These are phyloP conservation scores for Noturus placidus DNA, from an alignment of 2,113 vertebrate species.

Conservation along the genomic window DNA sequence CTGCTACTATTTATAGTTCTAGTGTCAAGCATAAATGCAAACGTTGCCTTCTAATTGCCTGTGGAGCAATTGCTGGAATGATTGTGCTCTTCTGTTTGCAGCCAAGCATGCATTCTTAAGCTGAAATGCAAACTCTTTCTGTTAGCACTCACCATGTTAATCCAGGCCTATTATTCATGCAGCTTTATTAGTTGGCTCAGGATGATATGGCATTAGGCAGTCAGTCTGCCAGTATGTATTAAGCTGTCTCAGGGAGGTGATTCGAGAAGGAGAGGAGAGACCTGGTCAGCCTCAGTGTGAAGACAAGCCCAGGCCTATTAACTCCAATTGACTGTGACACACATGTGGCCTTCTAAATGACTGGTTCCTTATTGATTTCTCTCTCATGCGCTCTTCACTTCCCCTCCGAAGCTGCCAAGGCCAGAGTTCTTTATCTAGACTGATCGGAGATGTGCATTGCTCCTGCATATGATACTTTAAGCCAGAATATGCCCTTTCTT, in stretches of 20 bases:
- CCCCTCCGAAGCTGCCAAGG: constrained; percentile 84
- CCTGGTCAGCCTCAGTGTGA: constrained; percentile 78
- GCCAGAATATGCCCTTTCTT: constrained; percentile 4
- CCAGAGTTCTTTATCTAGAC: constrained; percentile 98
- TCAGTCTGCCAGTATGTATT: constrained; percentile 77
- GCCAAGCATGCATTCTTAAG: constrained; percentile 32
- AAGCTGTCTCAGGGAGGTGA: constrained; percentile 71
- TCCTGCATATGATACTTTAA: constrained; percentile 83
- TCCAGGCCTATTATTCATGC: constrained; percentile 48
- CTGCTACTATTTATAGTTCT: constrained; percentile 1
- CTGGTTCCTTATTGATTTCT: constrained; percentile 97
- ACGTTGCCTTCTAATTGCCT: not conserved
- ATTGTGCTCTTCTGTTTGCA: constrained; percentile 26
- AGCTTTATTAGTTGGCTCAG: constrained; percentile 61
- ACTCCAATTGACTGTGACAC: constrained; percentile 99
- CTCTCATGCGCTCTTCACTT: constrained; percentile 92
- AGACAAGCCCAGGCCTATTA: constrained; percentile 92
- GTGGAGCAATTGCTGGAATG: not conserved
- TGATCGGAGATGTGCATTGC: constrained; percentile 85
- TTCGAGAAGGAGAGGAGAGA: constrained; percentile 58
- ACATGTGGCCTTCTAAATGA: constrained; percentile 97
- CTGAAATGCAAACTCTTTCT: constrained; percentile 36
- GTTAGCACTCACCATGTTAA: constrained; percentile 43
- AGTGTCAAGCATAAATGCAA: not conserved
- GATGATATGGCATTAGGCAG: constrained; percentile 69